phyloP scores from a whole-genome alignment of 2,797 vertebrate genomes.

The Acanthornis magna region DNA sequence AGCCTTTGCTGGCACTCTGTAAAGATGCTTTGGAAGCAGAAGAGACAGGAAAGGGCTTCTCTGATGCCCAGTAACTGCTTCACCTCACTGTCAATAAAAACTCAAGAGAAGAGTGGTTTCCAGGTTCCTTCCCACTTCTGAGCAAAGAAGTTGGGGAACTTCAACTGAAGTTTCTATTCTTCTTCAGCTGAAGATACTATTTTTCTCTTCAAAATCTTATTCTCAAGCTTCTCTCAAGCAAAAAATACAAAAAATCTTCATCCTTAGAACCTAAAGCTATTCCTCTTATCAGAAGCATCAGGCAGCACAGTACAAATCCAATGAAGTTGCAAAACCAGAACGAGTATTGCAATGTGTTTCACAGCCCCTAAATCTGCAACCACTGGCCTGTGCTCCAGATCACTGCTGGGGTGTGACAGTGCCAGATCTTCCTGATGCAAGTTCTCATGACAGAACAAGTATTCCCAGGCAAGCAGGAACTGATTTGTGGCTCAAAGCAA shows the following conservation, averaged over 20 bases:
- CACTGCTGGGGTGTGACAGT: neutral
- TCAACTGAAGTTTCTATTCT: neutral
- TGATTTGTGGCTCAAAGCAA: neutral
- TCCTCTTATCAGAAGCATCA: neutral
- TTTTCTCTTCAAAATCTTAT: neutral
- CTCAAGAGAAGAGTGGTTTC: neutral
- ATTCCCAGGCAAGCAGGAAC: conserved; percentile 22
- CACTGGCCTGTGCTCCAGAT: neutral
- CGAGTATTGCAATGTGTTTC: neutral
- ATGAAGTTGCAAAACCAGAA: neutral
- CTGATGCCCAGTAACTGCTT: neutral
- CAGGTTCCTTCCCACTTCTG: neutral
- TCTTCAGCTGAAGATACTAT: neutral
- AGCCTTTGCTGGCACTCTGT: neutral
- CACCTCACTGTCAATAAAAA: neutral
- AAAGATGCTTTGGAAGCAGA: neutral
- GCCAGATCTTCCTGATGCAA: neutral
- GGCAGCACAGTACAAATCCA: neutral
- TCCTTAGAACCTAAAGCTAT: neutral
- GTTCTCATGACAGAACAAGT: neutral
- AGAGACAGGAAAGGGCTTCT: neutral
- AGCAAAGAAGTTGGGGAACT: neutral
- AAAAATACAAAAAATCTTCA: neutral
- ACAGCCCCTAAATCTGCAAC: neutral
- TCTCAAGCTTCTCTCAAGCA: neutral